These are phyloP conservation scores for Hartigia nigra DNA, from an alignment of 2,888 invertebrate species.

Conservation along the genomic window DNA sequence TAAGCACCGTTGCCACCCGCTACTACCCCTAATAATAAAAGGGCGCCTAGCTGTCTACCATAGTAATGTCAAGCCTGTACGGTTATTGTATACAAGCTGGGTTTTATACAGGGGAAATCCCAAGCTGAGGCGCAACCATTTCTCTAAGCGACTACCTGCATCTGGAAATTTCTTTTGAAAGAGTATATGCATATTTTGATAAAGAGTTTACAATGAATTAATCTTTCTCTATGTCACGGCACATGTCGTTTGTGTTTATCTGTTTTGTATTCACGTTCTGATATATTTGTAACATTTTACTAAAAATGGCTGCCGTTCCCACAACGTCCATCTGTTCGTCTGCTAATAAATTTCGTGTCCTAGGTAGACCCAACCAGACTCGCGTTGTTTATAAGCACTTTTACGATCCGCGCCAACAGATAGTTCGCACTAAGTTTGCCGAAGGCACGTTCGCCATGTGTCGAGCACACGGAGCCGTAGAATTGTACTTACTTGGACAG, in stretches of 20 bases:
- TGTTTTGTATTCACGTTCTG: background rate
- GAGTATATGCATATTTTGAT: background rate
- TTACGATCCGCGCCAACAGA: conserved; percentile 8
- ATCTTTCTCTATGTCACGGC: background rate
- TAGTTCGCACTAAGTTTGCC: conserved; percentile 37
- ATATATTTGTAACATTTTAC: background rate
- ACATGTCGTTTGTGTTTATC: background rate
- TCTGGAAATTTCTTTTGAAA: background rate
- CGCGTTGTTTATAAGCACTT: conserved; percentile 24
- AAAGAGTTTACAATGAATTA: background rate
- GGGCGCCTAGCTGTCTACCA: conserved; percentile 5
- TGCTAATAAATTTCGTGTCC: background rate
- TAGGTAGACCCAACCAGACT: background rate
- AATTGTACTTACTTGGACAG: background rate
- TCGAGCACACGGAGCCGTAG: conserved; percentile 42
- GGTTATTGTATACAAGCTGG: background rate
- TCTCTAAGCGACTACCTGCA: background rate
- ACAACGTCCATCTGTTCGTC: background rate
- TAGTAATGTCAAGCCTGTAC: background rate
- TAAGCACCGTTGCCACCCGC: background rate
- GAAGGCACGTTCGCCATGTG: conserved; percentile 45
- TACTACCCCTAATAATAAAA: background rate
- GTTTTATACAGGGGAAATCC: conserved; percentile 6
- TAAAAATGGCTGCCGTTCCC: background rate
- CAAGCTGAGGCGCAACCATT: background rate